Conservation (phyloP, 2,888 invertebrate genomes). For the Cantharis nigra region DNA sequence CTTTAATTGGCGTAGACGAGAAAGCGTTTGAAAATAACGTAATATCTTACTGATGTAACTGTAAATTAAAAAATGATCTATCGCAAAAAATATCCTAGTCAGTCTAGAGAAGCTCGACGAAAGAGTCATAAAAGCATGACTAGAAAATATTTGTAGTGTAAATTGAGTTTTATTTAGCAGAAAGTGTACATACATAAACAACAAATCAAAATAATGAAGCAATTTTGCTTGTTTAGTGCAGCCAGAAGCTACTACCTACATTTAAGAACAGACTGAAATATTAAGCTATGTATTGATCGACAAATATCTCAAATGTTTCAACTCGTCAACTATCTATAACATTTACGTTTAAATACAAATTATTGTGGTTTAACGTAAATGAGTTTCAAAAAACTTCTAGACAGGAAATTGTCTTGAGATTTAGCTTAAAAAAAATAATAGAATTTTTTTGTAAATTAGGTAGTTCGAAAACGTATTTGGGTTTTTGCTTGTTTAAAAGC, state of each 20-base stretch:
- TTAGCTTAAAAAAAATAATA: not conserved
- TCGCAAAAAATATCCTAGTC: not conserved
- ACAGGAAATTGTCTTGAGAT: not conserved
- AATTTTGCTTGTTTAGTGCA: not conserved
- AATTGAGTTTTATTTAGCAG: not conserved
- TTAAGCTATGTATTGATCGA: not conserved
- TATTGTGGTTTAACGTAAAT: not conserved
- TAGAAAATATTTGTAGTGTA: not conserved
- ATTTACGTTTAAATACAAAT: not conserved
- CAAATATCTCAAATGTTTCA: not conserved
- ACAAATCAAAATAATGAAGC: not conserved
- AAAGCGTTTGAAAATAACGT: not conserved
- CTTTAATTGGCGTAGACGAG: not conserved
- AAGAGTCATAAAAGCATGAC: not conserved
- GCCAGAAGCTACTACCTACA: not conserved
- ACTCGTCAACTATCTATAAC: not conserved
- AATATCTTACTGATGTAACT: not conserved
- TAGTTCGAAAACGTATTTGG: not conserved
- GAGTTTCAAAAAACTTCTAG: not conserved
- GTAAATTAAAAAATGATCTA: not conserved
- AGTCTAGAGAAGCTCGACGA: not conserved
- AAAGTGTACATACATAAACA: not conserved
- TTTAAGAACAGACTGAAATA: not conserved
- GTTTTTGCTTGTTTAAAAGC: not conserved
- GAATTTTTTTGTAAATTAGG: not conserved